Base-by-base conservation (phyloP, 2,797 vertebrate genomes). In the Rhinichthys osculus region DNA sequence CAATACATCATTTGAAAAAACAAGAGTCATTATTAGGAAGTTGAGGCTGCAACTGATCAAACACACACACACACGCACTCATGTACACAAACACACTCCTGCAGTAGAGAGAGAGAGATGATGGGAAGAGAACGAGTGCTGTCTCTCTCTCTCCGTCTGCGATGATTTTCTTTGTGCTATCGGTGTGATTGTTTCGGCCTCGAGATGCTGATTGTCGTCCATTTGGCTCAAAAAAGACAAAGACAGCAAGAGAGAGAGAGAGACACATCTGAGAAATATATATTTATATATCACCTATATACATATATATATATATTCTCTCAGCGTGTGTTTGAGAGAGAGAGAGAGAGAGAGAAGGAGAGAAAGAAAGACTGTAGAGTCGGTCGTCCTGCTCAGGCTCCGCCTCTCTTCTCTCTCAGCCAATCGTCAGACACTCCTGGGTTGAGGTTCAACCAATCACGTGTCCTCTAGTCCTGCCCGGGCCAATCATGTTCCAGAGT, bases 401-500 rank as follows among this genome's bases (percentile, higher is more conserved):
- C 78, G 83, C 87, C 89, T 87, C 80, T 86, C 84, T 64, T 85
- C 86, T 87, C 86, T 89, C 86, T 89, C 87, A 85, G 85, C 88
- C 86, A 89, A 73, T 89, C 82, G 82, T 85, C 78, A 78, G 82
- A 86, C 73, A 66, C n/a, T 84, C 81, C 86, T 72, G 86, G 87
- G 84, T 82, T 79, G 83, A 62, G 5, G 82, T 70, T 81, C 88
- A 92, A 92, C 92, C 93, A 90, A 94, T 93, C 93, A 87, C 90
- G 91, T 69, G 90, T 93, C 92, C 91, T 90, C 90, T 93, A 92
- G 89, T 90, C 77, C 91, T 52, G 91, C 88, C 87, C 90, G 5
- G 89, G 90, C 91, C 91, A 94, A 94, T 96, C 95, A 96, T 93
- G 95, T 95, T 94, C 95, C 94, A 86, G 94, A 92, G 92, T 91